Evolutionary conservation across 2,888 invertebrate genomes (phyloP), one percentile per base, ranked within the genome.

Genomic region (Epinotia demarniana): DNA sequence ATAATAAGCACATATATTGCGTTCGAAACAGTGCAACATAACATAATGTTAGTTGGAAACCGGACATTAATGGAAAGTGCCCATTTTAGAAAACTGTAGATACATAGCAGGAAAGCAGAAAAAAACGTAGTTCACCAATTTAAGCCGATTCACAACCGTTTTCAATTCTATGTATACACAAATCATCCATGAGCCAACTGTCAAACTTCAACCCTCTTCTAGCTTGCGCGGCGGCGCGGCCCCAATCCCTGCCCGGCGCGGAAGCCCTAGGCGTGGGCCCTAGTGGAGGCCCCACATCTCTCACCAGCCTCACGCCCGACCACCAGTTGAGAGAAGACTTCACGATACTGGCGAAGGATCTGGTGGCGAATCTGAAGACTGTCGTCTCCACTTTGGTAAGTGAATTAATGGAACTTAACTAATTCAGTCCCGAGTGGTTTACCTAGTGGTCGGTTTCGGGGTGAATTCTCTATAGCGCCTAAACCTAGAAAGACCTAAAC

Each of bases 251-350:
- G 5, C 95, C 95, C 0, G 95, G 92, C 0, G 91, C 95, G 5
- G 95, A 95, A 79, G 89, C 91, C 0, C 84, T 95, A 71, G 86
- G 81, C 11, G 66, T 66, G 12, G 66, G 66, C 12, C n/a, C 66
- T 23, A 84, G 81, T 2, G 84, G 82, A 0, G 89, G 93, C 55
- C 91, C 95, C 9, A 83, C 91, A 0, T 92, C 92, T 3, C 81
- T 94, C 39, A 87, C 89, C 77, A 92, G 92, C 75, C 81, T 94
- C 4, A 94, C 94, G 0, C 94, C 94, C 0, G 94, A 94, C 79
- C 94, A 93, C 70, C 94, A 94, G 79, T 84, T 95, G n/a, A 87
- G 95, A 73, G 96, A 96, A 76, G 96, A 96, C 90, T 97, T 96
- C 86, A 92, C 96, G 0, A 93, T 95, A 8, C 92, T 96, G 72